Conservation (phyloP, 1,140 invertebrate genomes). For the Pseudomyrmex flavicornis region DNA sequence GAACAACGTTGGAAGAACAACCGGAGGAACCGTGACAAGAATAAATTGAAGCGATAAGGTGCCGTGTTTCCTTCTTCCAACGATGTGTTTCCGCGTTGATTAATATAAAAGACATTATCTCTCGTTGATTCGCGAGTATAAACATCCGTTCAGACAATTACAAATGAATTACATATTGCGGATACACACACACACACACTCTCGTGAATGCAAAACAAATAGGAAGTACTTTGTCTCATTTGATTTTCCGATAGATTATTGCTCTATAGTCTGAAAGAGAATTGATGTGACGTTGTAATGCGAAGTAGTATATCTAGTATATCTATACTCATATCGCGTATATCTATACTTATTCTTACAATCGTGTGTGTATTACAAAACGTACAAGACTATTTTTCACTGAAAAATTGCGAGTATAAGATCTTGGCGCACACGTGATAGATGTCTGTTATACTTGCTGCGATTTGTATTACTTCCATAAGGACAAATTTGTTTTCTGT, state of each 20-base stretch:
- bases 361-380: not conserved
- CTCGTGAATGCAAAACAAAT: too few species aligned
- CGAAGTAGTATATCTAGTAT: too few species aligned
- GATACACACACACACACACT: not conserved
- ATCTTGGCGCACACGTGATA: not conserved
- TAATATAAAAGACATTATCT: slow-evolving; percentile 55
- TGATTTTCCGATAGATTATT: not conserved
- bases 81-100: slow-evolving; percentile 13
- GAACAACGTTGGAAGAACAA: not conserved
- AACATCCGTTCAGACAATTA: not conserved
- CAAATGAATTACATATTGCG: slow-evolving; percentile 1
- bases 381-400: not conserved
- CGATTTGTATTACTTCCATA: slow-evolving; percentile 3
- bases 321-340: too few species aligned
- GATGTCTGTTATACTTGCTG: not conserved
- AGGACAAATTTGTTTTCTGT: slow-evolving; percentile 1
- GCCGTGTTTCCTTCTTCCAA: not conserved
- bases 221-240: not conserved
- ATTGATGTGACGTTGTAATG: not conserved
- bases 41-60: slow-evolving; percentile 62
- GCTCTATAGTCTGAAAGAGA: not conserved
- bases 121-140: not conserved
- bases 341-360: too few species aligned
- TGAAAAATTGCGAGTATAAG: not conserved
- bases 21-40: not conserved